A percentile compares a stretch with the other conserved stretches of the same genome.
Conservation (phyloP, 1,140 invertebrate genomes). For the Papilio polyxenes region DNA sequence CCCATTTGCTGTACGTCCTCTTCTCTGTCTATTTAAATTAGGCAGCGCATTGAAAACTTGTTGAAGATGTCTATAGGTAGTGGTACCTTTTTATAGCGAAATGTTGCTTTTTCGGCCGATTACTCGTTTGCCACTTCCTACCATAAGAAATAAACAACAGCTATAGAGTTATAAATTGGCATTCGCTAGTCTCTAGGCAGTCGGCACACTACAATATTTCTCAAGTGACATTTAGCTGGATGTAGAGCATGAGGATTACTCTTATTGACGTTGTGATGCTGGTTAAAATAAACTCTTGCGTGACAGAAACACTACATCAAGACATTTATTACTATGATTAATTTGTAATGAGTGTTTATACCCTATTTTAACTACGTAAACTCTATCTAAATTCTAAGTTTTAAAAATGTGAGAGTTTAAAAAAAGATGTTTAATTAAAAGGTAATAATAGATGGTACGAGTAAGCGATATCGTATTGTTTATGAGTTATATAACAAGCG, state of each 20-base stretch:
- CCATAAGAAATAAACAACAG: slow-evolving; percentile 13
- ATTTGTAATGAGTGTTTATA: background rate
- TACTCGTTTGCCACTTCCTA: too few species aligned
- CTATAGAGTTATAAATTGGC: slow-evolving; percentile 52
- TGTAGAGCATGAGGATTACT: slow-evolving; percentile 13
- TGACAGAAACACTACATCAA: background rate
- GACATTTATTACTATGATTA: background rate
- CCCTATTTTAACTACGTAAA: background rate
- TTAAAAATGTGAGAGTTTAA: background rate
- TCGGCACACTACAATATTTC: background rate
- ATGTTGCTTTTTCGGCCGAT: too few species aligned
- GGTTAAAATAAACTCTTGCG: background rate
- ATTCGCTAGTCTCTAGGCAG: background rate
- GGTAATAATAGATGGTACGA: too few species aligned
- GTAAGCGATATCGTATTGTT: too few species aligned
- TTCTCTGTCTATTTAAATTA: too few species aligned
- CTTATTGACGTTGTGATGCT: background rate
- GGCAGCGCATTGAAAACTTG: too few species aligned
- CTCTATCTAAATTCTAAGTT: background rate
- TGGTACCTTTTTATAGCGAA: too few species aligned
- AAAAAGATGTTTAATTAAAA: too few species aligned
- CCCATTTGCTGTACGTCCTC: too few species aligned
- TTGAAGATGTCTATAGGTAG: too few species aligned
- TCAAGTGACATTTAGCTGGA: slow-evolving; percentile 1
- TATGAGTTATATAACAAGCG: too few species aligned